Evolutionary conservation across 2,113 vertebrate species (phyloP).

Genomic region (Chaetodon trifascialis): DNA sequence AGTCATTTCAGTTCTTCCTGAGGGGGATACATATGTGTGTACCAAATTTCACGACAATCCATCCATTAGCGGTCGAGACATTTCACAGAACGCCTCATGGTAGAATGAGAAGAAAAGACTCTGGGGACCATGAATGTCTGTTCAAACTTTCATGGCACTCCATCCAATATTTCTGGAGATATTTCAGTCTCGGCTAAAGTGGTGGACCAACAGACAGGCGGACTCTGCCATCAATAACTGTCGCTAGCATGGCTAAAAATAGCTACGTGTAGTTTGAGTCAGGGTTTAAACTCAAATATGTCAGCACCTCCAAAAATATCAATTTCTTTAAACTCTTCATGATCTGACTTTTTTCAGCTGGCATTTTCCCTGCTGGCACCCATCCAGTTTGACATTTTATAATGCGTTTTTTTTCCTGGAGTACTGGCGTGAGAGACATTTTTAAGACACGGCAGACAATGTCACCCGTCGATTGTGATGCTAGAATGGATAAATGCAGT

Average conservation of each 20-base stretch:
- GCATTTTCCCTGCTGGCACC: background rate
- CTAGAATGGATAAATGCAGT: background rate
- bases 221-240: background rate
- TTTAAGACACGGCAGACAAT: background rate
- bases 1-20: background rate
- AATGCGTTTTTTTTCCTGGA: background rate
- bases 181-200: background rate
- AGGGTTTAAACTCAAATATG: background rate
- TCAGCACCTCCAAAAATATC: constrained; percentile 1
- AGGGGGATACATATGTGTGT: too few relatives aligned
- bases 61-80: too few relatives aligned
- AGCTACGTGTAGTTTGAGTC: background rate
- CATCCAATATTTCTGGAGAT: background rate
- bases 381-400: background rate
- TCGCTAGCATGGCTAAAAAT: background rate
- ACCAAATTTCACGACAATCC: background rate
- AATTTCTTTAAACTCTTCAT: background rate
- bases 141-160: background rate
- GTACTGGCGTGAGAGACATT: background rate
- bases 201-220: background rate
- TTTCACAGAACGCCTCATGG: background rate
- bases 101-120: background rate
- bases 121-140: background rate
- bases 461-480: background rate
- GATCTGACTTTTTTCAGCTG: background rate